phyloP scores from a whole-genome alignment of 2,797 vertebrate species.

The Amphiprion clarkii region DNA sequence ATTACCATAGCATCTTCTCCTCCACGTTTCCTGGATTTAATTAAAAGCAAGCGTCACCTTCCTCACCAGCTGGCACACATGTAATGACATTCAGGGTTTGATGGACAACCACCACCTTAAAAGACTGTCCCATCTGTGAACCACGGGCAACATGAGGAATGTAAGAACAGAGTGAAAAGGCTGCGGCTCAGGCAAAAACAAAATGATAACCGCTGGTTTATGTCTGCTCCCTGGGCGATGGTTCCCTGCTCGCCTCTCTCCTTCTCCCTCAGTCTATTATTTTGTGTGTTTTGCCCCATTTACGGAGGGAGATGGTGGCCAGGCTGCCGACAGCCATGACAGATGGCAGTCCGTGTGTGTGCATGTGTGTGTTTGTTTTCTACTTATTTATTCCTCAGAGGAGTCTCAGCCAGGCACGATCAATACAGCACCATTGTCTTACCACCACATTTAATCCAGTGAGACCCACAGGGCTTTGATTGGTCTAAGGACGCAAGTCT shows the following conservation, averaged over 20 bases:
- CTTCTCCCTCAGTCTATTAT: constrained; percentile 70
- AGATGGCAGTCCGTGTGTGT: constrained; percentile 72
- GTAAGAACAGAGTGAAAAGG: constrained; percentile 9
- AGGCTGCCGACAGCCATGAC: constrained; percentile 76
- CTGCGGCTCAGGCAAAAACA: constrained; percentile 16
- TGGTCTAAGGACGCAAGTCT: constrained; percentile 10
- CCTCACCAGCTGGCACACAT: constrained; percentile 43
- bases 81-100: constrained; percentile 55
- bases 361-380: constrained; percentile 59
- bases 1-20: constrained; percentile 21
- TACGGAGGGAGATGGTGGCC: constrained; percentile 73
- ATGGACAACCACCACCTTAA: constrained; percentile 50
- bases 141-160: constrained; percentile 4
- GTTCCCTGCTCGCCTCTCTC: constrained; percentile 33
- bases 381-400: constrained; percentile 40
- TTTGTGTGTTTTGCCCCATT: constrained; percentile 73
- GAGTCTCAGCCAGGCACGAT: constrained; percentile 59
- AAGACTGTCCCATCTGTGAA: constrained; percentile 46
- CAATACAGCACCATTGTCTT: constrained; percentile 68
- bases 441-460: constrained; percentile 56
- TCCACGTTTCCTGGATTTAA: constrained; percentile 42
- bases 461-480: constrained; percentile 20
- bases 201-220: constrained; percentile 49
- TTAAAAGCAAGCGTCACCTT: constrained; percentile 43
- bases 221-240: constrained; percentile 44